Evolutionary conservation across 2,888 invertebrate species (phyloP).

Genomic region (Drosophila macrospina): DNA sequence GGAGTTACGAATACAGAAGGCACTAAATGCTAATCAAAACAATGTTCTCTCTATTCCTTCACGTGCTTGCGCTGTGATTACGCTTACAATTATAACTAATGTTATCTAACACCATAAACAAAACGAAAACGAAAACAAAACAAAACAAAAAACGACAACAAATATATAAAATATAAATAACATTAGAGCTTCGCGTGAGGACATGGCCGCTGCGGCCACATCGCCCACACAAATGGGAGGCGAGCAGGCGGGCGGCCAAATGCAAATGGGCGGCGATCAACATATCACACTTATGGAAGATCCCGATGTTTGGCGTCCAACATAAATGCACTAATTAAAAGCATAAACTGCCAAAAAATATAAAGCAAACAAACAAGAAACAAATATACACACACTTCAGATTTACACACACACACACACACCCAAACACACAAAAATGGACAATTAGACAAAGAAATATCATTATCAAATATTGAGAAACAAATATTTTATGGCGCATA

Average conservation of each 20-base stretch:
- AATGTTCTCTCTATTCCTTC: slow-evolving; percentile 74
- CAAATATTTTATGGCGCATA: slow-evolving; percentile 73
- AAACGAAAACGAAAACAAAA: slow-evolving; percentile 30
- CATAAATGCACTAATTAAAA: slow-evolving; percentile 87
- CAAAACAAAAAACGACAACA: slow-evolving; percentile 22
- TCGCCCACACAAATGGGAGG: slow-evolving; percentile 88
- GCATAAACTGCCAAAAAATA: slow-evolving; percentile 69
- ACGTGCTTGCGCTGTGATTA: slow-evolving; percentile 70
- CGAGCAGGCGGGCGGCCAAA: slow-evolving; percentile 86
- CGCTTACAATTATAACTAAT: slow-evolving; percentile 56
- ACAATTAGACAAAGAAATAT: slow-evolving; percentile 50
- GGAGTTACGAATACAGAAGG: slow-evolving; percentile 27
- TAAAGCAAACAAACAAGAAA: slow-evolving; percentile 36
- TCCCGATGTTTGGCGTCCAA: slow-evolving; percentile 96
- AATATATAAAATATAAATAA: slow-evolving; percentile 18
- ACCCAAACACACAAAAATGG: slow-evolving; percentile 21
- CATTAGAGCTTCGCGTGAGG: slow-evolving; percentile 92
- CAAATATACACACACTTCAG: slow-evolving; percentile 23
- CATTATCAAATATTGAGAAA: slow-evolving; percentile 52
- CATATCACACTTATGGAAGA: slow-evolving; percentile 95
- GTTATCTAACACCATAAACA: slow-evolving; percentile 27
- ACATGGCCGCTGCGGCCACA: slow-evolving; percentile 93
- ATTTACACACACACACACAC: slow-evolving; percentile 34
- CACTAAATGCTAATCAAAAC: slow-evolving; percentile 66
- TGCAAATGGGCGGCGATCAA: slow-evolving; percentile 86